Evolutionary conservation across 2,888 invertebrate species (phyloP), one percentile per base, ranked within the genome.

Genomic region (Trachelus stipa): DNA sequence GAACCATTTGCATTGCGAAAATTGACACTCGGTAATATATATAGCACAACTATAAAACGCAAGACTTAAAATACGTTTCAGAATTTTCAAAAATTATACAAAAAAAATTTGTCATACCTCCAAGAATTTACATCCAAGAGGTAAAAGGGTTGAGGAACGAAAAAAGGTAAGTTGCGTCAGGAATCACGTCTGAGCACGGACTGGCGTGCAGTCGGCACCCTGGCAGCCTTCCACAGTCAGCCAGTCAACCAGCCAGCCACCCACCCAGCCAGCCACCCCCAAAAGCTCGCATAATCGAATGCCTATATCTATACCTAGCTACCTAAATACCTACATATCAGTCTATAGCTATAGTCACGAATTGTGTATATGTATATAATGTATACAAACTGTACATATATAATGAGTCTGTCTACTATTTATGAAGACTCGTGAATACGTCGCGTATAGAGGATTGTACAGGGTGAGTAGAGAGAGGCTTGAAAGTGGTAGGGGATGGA

Each of bases 141-240:
- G 77, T 33, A 80, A 85, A 87, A 85, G 84, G 83, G 77, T 78
- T 74, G 82, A 82, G 23, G 56, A 56, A 23, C 56, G 33, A 71
- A 34, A 34, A 34, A 71, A 71, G 71, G 33, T 71, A 33, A 23
- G 85, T 79, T 87, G 88, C 85, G 85, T 86, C 87, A 86, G 87
- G 89, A 88, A 87, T 88, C 89, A 87, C 88, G 90, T 90, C 90
- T 87, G 83, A 88, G 84, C 85, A 88, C 87, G 88, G 85, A 90
- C 90, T 90, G 90, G 86, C 88, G 87, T 87, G 88, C 86, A 82
- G 79, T 79, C 83, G 83, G 83, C 84, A 85, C 86, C 85, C 85
- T 83, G 9, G 56, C 83, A 75, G 78, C 69, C 76, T n/a, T 68
- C 76, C 37, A 77, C 80, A 73, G 35, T 23, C 69, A 68, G 23